Evolutionary conservation across 2,797 vertebrate species (phyloP), one percentile per base, ranked within the genome.

Genomic region (Huso huso): DNA sequence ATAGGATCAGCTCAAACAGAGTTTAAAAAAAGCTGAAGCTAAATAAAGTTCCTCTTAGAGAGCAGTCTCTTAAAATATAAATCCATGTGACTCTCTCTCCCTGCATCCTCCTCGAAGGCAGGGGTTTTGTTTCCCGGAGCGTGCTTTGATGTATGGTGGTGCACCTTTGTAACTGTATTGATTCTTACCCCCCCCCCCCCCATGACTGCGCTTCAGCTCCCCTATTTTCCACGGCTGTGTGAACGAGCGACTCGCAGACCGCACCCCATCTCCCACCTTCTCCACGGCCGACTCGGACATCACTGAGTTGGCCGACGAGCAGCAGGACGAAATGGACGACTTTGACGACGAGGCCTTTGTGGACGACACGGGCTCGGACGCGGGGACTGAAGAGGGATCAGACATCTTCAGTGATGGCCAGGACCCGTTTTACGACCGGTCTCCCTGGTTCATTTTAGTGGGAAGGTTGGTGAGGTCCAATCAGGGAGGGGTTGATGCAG

Each of bases 391-490:
- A 84, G 97, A 99, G 85, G 95, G 95, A 81, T 96, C 95, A 1
- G 97, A 99, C 77, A 93, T 98, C 88, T 99, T 97, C 92, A 95
- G 90, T 77, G 97, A 99, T 18, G 97, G 97, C 80, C 96, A 94
- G 77, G 97, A 99, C 87, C 97, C 97, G 66, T 99, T 99, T 94
- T 99, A 99, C 72, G 97, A 99, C 93, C 94, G 97, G 77, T 98
- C 96, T 90, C 96, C 97, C 82, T 99, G 97, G 97, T 99, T 99
- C 94, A 99, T 94, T 89, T 94, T 99, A 90, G 95, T 99, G 93
- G 97, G 97, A 94, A 99, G 97, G 97, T 99, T 97, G 94, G 97
- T 95, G 95, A 91, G 88, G 89, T 85, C 71, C 11, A 67, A 49
- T 13, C 18, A 8, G 15, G 72, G 74, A 62, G 72, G 81, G 78